Base-by-base conservation (phyloP, 1,140 invertebrate genomes). In the Bathynomus jamesi region DNA sequence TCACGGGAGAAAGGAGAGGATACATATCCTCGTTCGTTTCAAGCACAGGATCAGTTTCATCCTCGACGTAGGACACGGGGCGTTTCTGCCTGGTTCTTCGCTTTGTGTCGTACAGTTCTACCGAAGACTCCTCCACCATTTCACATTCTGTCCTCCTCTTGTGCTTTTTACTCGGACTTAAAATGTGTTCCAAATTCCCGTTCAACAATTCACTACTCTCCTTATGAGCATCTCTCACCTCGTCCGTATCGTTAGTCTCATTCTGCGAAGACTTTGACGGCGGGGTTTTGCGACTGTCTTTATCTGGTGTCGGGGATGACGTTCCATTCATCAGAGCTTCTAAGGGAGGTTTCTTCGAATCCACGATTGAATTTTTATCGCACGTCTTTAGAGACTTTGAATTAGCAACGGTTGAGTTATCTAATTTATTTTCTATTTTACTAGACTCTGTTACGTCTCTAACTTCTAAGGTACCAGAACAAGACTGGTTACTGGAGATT, bases 1-100 rank as follows among this genome's bases (percentile, higher is more conserved):
- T 71, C 4, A 65, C 28, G 8, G 75, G 75, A 24, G 75, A 68
- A 4, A 70, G 53, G 29, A 70, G 61, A 21, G 67, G 72, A 21
- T 65, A 62, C 1, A 70, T 66, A 63, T 77, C 76, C 46, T 77
- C 76, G 61, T 72, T 77, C 70, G 71, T 77, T 67, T 77, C 76
- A 28, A 77, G 60, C 25, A 77, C 76, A 67, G 76, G 76, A 65
- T 77, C 76, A 24, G 76, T 77, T 53, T 72, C 76, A 72, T 77
- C 76, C 53, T 77, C 76, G 24, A 72, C 76, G 30, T 77, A 77
- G n/a, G 72, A 74, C 25, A 77, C 64, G 11, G 76, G 71, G 2
- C 76, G 61, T 61, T 72, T 71, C 61, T 77, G 76, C 28, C 76
- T 64, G 40, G 76, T 77, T 21, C 76, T 61, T 24, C 76, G 64